Percentiles rank a stretch among this genome's conserved stretches.
These are phyloP conservation scores for Pogonocherus hispidulus DNA, from an alignment of 2,888 invertebrate genomes.

Conservation along the genomic window DNA sequence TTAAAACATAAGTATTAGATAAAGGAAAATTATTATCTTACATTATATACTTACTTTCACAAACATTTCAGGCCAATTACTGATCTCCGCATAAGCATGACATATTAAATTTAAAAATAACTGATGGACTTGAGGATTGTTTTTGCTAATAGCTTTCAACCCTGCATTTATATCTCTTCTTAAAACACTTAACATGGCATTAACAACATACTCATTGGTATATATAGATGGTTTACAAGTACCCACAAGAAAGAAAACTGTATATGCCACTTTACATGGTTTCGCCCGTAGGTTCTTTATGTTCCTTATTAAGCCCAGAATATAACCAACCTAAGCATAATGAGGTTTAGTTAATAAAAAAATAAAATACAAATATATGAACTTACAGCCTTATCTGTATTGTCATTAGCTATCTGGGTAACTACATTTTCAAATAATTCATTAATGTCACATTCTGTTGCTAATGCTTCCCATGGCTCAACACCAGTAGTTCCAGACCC, in stretches of 20 bases:
- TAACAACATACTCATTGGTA: conserved; percentile 80
- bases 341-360: conserved; percentile 28
- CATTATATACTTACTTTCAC: conserved; percentile 78
- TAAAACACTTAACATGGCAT: conserved; percentile 85
- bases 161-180: conserved; percentile 80
- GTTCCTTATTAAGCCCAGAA: conserved; percentile 90
- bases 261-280: conserved; percentile 83
- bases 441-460: conserved; percentile 84
- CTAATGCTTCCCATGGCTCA: conserved; percentile 80
- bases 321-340: conserved; percentile 75
- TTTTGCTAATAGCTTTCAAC: conserved; percentile 79
- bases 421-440: conserved; percentile 83
- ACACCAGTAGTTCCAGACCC: conserved; percentile 58
- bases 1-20: conserved; percentile 48
- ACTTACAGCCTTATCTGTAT: conserved; percentile 81
- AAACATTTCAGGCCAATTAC: conserved; percentile 93
- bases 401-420: conserved; percentile 82
- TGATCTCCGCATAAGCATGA: conserved; percentile 84
- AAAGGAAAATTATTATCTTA: not conserved
- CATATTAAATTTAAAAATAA: conserved; percentile 88
- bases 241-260: conserved; percentile 84
- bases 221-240: conserved; percentile 85
- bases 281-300: conserved; percentile 85
- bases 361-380: too few species aligned
- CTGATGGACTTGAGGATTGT: conserved; percentile 84